A percentile compares a stretch with the other conserved stretches of the same genome.
phyloP scores from a whole-genome alignment of 2,888 invertebrate genomes.

The Archaeoteleia sp. region DNA sequence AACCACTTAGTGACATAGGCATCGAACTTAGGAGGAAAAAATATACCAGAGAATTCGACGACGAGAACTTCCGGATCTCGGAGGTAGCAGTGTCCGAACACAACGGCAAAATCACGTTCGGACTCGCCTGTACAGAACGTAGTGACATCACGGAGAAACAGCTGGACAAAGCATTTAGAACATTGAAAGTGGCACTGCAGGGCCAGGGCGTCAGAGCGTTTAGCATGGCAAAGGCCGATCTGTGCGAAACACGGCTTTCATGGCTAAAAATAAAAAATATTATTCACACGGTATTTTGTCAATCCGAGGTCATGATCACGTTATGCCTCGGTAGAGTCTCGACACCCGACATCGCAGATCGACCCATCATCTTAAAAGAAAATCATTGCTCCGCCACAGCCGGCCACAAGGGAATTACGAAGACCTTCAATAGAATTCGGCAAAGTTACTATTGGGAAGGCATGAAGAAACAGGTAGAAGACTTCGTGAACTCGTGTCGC shows the following conservation, averaged over 20 bases:
- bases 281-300: background rate
- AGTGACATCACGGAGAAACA: background rate
- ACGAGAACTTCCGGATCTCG: too few relatives aligned
- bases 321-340: too few relatives aligned
- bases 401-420: background rate
- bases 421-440: background rate
- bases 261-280: too few relatives aligned
- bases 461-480: conserved; percentile 5
- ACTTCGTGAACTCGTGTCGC: background rate
- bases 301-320: background rate
- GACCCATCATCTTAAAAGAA: background rate
- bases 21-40: too few relatives aligned
- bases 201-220: too few relatives aligned
- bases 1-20: too few relatives aligned
- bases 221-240: too few relatives aligned
- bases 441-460: background rate
- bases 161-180: background rate
- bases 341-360: too few relatives aligned
- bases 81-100: background rate
- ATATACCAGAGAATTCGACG: too few relatives aligned
- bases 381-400: background rate
- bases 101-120: background rate
- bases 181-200: too few relatives aligned
- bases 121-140: background rate
- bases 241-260: too few relatives aligned